Conservation (phyloP, 2,113 vertebrate genomes). For the Phycodurus eques region DNA sequence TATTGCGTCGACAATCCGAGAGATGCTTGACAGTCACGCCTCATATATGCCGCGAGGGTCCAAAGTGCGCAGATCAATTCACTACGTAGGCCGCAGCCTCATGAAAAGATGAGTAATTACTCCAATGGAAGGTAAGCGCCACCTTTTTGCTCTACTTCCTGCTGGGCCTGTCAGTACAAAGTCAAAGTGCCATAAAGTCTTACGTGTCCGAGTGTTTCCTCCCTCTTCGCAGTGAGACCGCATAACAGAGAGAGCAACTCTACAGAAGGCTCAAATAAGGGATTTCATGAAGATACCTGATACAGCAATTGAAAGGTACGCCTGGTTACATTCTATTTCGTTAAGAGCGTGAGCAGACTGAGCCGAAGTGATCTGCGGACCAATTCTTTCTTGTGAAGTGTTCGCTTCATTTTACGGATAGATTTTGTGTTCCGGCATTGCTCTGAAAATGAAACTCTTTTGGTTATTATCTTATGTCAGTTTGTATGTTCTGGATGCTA, state of each 20-base stretch:
- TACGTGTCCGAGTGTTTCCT: conserved; percentile 22
- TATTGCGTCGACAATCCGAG: conserved; percentile 18
- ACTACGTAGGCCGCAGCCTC: not conserved
- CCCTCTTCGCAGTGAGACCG: conserved; percentile 11
- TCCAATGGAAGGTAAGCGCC: not conserved
- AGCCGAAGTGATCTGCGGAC: not conserved
- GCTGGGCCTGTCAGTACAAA: conserved; percentile 54
- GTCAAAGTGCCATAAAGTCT: conserved; percentile 70
- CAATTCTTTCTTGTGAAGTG: not conserved
- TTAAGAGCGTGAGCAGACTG: not conserved
- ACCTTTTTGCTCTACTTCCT: conserved; percentile 18
- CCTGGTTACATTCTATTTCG: not conserved
- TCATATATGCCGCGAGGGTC: conserved; percentile 21
- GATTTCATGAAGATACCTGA: conserved; percentile 28
- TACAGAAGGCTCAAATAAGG: not conserved
- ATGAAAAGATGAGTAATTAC: not conserved
- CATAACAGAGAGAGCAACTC: not conserved
- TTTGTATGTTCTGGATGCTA: conserved; percentile 24
- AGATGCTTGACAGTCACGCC: conserved; percentile 16
- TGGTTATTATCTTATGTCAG: not conserved
- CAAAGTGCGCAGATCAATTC: conserved; percentile 47
- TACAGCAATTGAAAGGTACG: conserved; percentile 12
- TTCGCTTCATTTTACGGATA: not conserved
- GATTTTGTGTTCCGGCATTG: not conserved
- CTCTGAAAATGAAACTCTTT: not conserved